Percentiles rank a stretch among this genome's conserved stretches.
phyloP scores from a whole-genome alignment of 1,140 invertebrate species.

The Geopemphigus sp. region DNA sequence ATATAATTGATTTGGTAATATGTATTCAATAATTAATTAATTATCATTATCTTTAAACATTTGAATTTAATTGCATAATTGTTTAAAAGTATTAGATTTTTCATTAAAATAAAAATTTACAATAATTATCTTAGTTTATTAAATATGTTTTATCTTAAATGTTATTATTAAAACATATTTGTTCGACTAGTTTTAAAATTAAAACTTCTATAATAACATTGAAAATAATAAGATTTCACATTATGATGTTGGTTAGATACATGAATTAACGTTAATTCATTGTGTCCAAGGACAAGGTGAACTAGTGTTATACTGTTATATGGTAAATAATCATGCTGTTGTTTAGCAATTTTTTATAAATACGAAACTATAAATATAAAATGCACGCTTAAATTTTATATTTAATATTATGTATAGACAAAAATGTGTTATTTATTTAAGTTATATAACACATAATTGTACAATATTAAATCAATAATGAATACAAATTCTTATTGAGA shows the following conservation, averaged over 20 bases:
- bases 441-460: too few relatives aligned
- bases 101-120: not conserved
- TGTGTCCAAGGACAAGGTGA: slow-evolving; percentile 36
- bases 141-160: not conserved
- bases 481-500: too few relatives aligned
- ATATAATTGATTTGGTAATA: too few relatives aligned
- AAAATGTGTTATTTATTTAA: not conserved
- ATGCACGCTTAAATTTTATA: too few relatives aligned
- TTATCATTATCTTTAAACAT: not conserved
- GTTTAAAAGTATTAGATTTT: not conserved
- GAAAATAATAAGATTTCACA: slow-evolving; percentile 29
- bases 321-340: not conserved
- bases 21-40: not conserved
- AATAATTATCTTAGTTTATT: not conserved
- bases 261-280: slow-evolving; percentile 15
- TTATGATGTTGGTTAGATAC: slow-evolving; percentile 23
- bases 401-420: too few relatives aligned
- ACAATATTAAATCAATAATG: too few relatives aligned
- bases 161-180: not conserved
- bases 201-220: slow-evolving; percentile 3
- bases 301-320: slow-evolving; percentile 22
- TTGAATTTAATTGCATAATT: not conserved
- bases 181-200: not conserved
- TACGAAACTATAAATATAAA: too few relatives aligned
- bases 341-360: too few relatives aligned